phyloP scores from a whole-genome alignment of 2,797 vertebrate species.

The Pagetopsis macropterus region DNA sequence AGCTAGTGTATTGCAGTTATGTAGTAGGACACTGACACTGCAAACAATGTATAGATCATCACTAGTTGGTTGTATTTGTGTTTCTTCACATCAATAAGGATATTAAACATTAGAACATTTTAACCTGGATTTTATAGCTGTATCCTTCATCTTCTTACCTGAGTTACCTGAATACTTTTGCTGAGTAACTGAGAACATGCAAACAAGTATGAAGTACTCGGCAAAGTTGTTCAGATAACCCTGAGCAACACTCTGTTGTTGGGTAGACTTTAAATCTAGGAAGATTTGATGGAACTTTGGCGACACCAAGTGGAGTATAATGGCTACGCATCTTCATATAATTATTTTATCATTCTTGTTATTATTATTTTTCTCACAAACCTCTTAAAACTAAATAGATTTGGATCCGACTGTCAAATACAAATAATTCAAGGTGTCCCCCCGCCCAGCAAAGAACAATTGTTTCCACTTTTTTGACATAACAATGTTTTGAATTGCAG shows the following conservation, averaged over 20 bases:
- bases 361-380: background rate
- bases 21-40: background rate
- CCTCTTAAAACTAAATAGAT: background rate
- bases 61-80: background rate
- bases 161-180: slow-evolving; percentile 2
- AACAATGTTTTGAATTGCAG: no score
- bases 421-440: no score
- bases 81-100: background rate
- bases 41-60: background rate
- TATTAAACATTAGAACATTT: background rate
- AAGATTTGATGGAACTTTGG: slow-evolving; percentile 52
- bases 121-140: background rate
- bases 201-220: background rate
- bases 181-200: background rate
- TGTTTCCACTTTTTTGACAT: background rate
- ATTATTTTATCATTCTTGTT: background rate
- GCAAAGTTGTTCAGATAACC: slow-evolving; percentile 19
- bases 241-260: slow-evolving; percentile 56
- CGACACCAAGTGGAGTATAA: slow-evolving; percentile 46
- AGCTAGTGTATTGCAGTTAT: background rate
- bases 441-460: background rate
- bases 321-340: slow-evolving; percentile 19
- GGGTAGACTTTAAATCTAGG: slow-evolving; percentile 56
- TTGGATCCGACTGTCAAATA: background rate
- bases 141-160: background rate